Evolutionary conservation across 2,888 invertebrate genomes (phyloP), one percentile per base, ranked within the genome.

Genomic region (Willowsia nigromaculata): DNA sequence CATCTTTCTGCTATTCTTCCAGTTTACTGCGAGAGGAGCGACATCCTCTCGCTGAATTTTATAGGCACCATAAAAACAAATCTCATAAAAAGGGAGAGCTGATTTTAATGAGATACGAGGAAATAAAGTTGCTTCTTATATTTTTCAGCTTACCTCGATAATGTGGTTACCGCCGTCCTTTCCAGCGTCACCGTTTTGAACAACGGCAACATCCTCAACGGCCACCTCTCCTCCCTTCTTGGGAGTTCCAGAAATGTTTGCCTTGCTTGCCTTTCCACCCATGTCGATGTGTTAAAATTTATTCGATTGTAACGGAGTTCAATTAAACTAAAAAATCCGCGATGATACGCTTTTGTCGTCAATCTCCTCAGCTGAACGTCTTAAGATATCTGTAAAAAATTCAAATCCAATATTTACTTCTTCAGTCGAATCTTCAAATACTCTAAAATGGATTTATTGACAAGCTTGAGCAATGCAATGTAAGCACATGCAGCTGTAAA

Each of bases 201-300:
- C 91, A 85, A 92, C 90, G 87, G 90, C 91, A 65, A 91, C 90
- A 27, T 91, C 90, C n/a, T 88, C 91, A 11, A 85, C 92, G 11
- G 90, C 91, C 4, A 88, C 90, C n/a, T 92, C 91, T 83, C 92
- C 92, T 82, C 92, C 92, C 82, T 92, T 92, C 87, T 91, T 91
- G 53, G 91, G 91, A 85, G 91, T 90, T 56, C 90, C 88, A 33
- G 89, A 91, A 74, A 91, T 92, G 43, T 88, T 91, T 62, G 92
- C 92, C 89, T 92, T 92, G 85, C 92, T 92, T 2, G 91, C 90
- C 90, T 90, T 92, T 62, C 90, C 91, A 91, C 92, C 92, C 92
- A 92, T 92, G 74, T 88, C 59, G 86, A 33, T 82, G 25, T 65
- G 85, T 84, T 74, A 68, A 80, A 85, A 85, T 27, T 37, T 25